A percentile compares a stretch with the other conserved stretches of the same genome.
Conservation (phyloP, 1,140 invertebrate genomes). For the Ceratosolen solmsi region DNA sequence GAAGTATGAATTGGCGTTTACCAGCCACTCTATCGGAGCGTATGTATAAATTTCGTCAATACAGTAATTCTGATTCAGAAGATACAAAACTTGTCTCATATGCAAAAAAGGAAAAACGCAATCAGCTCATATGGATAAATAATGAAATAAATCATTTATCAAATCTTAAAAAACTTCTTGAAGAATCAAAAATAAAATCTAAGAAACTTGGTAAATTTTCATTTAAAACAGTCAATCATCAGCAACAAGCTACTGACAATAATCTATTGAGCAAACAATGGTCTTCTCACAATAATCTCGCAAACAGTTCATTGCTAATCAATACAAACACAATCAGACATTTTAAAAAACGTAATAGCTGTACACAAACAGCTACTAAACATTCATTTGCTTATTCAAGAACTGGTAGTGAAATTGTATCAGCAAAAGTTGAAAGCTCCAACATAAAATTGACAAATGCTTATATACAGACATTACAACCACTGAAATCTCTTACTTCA, state of each 20-base stretch:
- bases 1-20: constrained; percentile 64
- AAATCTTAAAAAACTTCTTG: constrained; percentile 72
- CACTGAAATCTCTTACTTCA: neutral
- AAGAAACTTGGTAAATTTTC: constrained; percentile 55
- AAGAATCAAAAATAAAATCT: constrained; percentile 62
- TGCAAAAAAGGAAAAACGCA: constrained; percentile 72
- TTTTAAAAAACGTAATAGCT: constrained; percentile 66
- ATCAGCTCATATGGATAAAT: constrained; percentile 74
- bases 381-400: constrained; percentile 60
- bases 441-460: constrained; percentile 55
- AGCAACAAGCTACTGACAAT: constrained; percentile 15
- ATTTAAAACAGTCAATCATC: constrained; percentile 56
- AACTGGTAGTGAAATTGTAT: constrained; percentile 66
- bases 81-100: constrained; percentile 67
- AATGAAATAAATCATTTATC: constrained; percentile 73
- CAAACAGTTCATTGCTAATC: constrained; percentile 53
- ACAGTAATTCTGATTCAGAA: constrained; percentile 61
- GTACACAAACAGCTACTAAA: constrained; percentile 62
- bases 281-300: constrained; percentile 70
- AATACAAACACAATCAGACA: constrained; percentile 49
- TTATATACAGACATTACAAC: constrained; percentile 57
- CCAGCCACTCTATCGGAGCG: constrained; percentile 65
- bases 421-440: constrained; percentile 47
- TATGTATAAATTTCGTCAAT: constrained; percentile 60
- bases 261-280: constrained; percentile 62